phyloP scores from a whole-genome alignment of 2,797 vertebrate genomes.

The Eulemur rubriventer region DNA sequence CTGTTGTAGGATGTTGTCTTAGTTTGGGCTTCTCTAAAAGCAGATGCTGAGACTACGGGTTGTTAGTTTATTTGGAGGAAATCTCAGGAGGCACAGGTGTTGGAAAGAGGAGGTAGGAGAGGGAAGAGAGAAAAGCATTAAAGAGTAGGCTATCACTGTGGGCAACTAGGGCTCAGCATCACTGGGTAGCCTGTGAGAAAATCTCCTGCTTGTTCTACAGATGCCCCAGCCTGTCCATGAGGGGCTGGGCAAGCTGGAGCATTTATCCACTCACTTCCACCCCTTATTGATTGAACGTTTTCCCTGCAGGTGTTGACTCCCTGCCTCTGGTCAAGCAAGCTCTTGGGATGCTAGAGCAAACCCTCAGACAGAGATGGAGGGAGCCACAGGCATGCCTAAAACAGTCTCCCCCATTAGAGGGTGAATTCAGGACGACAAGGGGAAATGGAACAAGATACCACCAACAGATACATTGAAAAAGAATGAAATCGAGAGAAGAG shows the following conservation, averaged over 20 bases:
- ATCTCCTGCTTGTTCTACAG: background rate
- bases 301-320: background rate
- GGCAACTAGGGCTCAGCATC: background rate
- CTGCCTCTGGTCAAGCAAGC: background rate
- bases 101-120: background rate
- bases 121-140: background rate
- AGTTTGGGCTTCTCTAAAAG: background rate
- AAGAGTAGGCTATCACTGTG: background rate
- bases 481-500: background rate
- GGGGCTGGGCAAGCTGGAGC: background rate
- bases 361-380: background rate
- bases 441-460: background rate
- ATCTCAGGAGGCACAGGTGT: background rate
- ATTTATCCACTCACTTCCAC: background rate
- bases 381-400: background rate
- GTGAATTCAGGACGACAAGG: background rate
- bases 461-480: background rate
- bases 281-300: background rate
- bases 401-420: background rate
- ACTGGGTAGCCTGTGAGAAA: background rate
- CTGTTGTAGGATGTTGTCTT: background rate
- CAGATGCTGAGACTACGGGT: background rate
- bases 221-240: background rate
- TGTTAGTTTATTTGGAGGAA: background rate
- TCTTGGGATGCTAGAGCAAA: background rate